phyloP scores from a whole-genome alignment of 2,113 vertebrate species.

The Rafetus swinhoei region DNA sequence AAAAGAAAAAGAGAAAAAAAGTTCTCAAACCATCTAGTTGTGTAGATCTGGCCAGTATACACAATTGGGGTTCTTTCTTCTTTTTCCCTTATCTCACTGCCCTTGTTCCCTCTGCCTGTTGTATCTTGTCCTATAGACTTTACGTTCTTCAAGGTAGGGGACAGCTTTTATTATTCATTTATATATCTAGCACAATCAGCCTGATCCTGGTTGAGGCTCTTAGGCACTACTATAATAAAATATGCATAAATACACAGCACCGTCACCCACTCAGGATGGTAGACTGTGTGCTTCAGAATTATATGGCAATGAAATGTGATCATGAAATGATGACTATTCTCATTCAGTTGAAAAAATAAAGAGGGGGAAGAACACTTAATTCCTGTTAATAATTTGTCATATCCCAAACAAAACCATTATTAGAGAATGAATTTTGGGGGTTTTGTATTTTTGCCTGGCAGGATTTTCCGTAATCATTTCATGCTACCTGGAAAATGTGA shows the following conservation, averaged over 20 bases:
- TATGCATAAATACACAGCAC: too few species aligned
- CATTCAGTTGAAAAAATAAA: not conserved
- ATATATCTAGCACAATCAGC: not conserved
- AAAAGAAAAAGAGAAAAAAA: not conserved
- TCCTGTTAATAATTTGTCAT: not conserved
- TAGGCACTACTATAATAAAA: too few species aligned
- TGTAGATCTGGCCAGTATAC: not conserved
- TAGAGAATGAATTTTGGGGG: not conserved
- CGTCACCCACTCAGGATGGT: not conserved
- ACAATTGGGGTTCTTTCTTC: not conserved
- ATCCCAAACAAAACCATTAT: not conserved
- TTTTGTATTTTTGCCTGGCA: too few species aligned
- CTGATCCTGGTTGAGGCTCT: not conserved
- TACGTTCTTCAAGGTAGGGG: not conserved
- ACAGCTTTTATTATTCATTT: not conserved
- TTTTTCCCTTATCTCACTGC: not conserved
- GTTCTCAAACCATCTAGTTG: not conserved
- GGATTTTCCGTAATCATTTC: not conserved
- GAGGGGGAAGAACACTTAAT: not conserved
- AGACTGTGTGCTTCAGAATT: not conserved
- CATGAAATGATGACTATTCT: not conserved
- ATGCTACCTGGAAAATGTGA: not conserved
- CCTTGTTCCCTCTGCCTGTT: not conserved
- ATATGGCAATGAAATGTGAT: not conserved
- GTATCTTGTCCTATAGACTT: not conserved